These are phyloP conservation scores for Carcharodon carcharias DNA, from an alignment of 2,797 vertebrate genomes.

Conservation along the genomic window DNA sequence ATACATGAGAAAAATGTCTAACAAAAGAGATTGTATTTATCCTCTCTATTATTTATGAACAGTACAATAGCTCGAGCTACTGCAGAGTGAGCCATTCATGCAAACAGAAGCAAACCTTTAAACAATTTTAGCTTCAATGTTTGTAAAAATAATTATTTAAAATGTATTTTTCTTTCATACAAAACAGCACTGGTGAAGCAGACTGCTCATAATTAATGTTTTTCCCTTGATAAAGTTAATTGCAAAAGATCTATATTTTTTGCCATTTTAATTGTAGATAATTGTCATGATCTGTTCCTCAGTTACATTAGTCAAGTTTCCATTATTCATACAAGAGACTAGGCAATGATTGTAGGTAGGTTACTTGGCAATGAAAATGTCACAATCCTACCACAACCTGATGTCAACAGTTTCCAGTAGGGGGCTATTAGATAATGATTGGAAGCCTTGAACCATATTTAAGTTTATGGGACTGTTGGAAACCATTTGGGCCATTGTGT, in stretches of 20 bases:
- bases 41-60: slow-evolving; percentile 36
- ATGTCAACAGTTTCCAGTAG: background rate
- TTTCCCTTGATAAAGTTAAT: background rate
- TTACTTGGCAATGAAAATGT: background rate
- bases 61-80: slow-evolving; percentile 9
- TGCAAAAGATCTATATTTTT: background rate
- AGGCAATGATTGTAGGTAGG: background rate
- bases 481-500: background rate
- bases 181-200: background rate
- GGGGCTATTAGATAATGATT: background rate
- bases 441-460: background rate
- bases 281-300: background rate
- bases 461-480: background rate
- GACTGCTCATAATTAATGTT: background rate
- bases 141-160: background rate
- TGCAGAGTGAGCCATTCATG: background rate
- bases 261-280: background rate
- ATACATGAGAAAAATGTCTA: slow-evolving; percentile 26
- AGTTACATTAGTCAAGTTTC: background rate
- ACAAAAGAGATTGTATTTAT: slow-evolving; percentile 34
- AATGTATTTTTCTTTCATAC: background rate
- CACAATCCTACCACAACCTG: background rate
- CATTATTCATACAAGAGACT: background rate
- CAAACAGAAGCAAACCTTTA: background rate
- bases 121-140: background rate